Percentiles rank a stretch among this genome's conserved stretches.
phyloP scores from a whole-genome alignment of 2,888 invertebrate species.

The Cerastoderma edule region DNA sequence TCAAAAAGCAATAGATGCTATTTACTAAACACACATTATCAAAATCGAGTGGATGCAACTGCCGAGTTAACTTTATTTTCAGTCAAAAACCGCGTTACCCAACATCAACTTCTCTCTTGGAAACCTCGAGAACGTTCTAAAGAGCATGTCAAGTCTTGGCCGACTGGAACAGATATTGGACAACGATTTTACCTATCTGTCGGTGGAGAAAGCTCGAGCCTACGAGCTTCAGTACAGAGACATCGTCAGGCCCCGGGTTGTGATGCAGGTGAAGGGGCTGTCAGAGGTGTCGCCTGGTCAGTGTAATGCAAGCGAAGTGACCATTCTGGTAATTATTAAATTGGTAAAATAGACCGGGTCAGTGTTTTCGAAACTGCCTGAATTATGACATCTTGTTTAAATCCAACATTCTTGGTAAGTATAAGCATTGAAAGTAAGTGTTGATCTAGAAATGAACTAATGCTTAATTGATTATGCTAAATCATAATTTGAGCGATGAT shows the following conservation, averaged over 20 bases:
- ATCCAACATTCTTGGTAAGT: no score
- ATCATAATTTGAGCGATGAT: no score
- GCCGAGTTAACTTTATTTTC: constrained; percentile 18
- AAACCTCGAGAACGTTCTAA: constrained; percentile 32
- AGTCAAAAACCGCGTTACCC: constrained; percentile 50
- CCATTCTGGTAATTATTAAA: constrained; percentile 29
- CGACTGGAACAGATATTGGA: constrained; percentile 36
- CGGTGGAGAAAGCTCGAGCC: constrained; percentile 34
- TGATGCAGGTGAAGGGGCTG: constrained; percentile 32
- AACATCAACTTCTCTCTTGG: constrained; percentile 32
- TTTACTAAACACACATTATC: no score
- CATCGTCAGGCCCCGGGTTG: constrained; percentile 34
- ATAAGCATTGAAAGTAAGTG: no score
- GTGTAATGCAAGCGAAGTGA: constrained; percentile 40
- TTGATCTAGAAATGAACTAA: no score
- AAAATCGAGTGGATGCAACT: no score
- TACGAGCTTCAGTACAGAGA: constrained; percentile 20
- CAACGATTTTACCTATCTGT: constrained; percentile 48
- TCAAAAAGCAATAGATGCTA: no score
- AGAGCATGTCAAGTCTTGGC: constrained; percentile 31
- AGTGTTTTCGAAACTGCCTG: no score
- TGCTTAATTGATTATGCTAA: no score
- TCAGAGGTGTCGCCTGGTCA: constrained; percentile 16
- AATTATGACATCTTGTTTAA: no score
- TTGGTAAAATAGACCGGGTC: no score